A percentile compares a stretch with the other conserved stretches of the same genome.
These are phyloP conservation scores for Cichladusa arquata DNA, from an alignment of 2,113 vertebrate genomes.

Conservation along the genomic window DNA sequence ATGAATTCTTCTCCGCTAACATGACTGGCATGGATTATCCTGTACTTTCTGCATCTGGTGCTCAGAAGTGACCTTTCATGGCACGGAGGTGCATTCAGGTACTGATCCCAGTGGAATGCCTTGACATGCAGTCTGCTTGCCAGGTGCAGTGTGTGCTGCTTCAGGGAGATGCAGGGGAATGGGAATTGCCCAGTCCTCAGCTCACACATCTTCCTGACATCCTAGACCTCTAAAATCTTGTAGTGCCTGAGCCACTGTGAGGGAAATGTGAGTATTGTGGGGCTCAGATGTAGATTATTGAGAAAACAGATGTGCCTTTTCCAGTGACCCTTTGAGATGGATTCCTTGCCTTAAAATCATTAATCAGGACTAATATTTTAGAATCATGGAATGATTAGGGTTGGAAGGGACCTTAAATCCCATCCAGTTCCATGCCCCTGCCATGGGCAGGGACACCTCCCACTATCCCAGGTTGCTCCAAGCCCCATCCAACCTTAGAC, in stretches of 20 bases:
- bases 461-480: background rate
- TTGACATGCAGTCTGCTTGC: background rate
- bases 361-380: background rate
- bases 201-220: background rate
- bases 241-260: rapidly evolving
- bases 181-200: background rate
- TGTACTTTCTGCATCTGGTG: background rate
- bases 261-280: background rate
- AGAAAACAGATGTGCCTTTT: background rate
- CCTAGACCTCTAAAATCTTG: background rate
- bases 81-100: background rate
- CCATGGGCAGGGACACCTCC: background rate
- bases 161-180: background rate
- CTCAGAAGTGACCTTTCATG: background rate
- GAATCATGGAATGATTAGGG: background rate
- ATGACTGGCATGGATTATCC: background rate
- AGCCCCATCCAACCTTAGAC: rapidly evolving
- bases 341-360: background rate
- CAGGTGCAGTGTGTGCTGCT: background rate
- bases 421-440: background rate
- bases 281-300: rapidly evolving
- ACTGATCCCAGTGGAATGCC: background rate
- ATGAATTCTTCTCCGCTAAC: background rate
- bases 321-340: background rate
- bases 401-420: background rate